These are phyloP conservation scores for Brachypteracias leptosomus DNA, from an alignment of 2,113 vertebrate genomes.

Conservation along the genomic window DNA sequence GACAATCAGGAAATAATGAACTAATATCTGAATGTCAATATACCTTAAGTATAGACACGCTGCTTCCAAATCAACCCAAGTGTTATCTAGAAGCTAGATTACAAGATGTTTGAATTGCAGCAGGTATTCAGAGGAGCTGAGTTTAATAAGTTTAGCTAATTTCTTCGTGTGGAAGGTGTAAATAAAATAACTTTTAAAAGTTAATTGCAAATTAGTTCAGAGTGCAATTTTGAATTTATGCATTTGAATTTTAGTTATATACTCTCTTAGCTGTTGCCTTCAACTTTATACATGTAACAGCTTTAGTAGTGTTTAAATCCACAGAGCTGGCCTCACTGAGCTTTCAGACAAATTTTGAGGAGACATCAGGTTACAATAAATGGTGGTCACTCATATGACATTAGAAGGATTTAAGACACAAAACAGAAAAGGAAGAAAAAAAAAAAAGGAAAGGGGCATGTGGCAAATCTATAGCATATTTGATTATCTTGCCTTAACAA, in stretches of 20 bases:
- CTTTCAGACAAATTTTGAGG: neutral
- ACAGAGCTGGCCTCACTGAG: neutral
- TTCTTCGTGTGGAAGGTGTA: neutral
- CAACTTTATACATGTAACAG: neutral
- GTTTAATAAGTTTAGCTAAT: neutral
- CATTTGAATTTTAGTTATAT: neutral
- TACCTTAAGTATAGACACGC: neutral
- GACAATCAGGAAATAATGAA: neutral
- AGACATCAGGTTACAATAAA: neutral
- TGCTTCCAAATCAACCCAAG: neutral
- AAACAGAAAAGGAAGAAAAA: neutral
- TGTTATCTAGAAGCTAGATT: neutral
- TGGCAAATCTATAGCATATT: neutral
- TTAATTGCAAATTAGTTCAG: neutral
- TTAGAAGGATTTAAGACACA: neutral
- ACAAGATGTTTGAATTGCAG: neutral
- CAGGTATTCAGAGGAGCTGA: neutral
- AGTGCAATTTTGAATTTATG: neutral
- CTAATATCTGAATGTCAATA: neutral
- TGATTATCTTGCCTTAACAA: neutral
- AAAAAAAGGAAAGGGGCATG: neutral
- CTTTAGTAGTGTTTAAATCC: neutral
- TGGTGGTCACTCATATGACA: neutral
- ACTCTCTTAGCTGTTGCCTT: neutral
- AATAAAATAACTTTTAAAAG: neutral